Percentiles rank a stretch among this genome's conserved stretches.
Conservation (phyloP, 2,113 vertebrate species). For the Trochalopteron elliotii region DNA sequence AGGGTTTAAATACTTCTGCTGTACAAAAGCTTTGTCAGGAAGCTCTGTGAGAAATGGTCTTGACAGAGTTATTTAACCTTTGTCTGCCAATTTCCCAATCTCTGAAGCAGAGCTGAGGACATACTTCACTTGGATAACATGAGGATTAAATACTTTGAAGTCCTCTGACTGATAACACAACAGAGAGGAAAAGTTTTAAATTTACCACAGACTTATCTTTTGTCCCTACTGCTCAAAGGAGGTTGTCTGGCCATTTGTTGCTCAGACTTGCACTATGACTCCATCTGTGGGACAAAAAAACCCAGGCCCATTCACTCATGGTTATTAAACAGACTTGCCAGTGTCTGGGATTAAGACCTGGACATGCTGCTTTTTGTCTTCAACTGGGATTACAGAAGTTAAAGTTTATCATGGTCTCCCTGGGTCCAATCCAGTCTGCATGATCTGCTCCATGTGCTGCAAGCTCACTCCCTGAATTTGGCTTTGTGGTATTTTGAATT, state of each 20-base stretch:
- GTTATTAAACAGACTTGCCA: neutral
- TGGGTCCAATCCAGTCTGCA: neutral
- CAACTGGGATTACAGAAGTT: neutral
- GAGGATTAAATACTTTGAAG: constrained; percentile 7
- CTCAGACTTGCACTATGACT: neutral
- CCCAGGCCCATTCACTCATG: neutral
- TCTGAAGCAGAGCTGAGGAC: neutral
- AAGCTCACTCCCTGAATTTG: neutral
- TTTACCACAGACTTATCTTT: neutral
- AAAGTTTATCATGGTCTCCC: neutral
- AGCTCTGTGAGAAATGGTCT: neutral
- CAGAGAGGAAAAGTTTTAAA: neutral
- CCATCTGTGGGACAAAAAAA: neutral
- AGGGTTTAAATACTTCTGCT: neutral
- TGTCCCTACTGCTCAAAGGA: neutral
- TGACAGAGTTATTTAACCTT: neutral
- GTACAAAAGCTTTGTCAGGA: neutral
- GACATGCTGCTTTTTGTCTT: neutral
- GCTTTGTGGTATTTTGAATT: neutral
- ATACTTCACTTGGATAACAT: neutral
- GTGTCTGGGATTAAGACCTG: neutral
- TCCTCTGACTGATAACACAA: neutral
- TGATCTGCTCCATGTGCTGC: neutral
- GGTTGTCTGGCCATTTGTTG: neutral
- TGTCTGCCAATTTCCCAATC: neutral